Evolutionary conservation across 2,797 vertebrate species (phyloP).

Genomic region (Microctenopoma steveboyesi): DNA sequence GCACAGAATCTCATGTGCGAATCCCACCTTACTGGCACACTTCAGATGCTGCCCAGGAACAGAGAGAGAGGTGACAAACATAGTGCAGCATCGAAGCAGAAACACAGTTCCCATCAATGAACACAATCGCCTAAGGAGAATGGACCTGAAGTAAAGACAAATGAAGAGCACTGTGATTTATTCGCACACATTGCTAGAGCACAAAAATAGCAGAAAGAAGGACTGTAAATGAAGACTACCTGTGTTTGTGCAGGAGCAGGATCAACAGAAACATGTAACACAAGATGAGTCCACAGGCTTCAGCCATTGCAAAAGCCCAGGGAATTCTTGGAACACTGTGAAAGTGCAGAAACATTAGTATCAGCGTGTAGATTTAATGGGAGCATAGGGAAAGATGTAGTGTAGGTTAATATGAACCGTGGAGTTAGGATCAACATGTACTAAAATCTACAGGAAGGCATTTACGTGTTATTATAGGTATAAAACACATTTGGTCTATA

Average conservation of each 20-base stretch:
- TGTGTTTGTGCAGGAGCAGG: conserved; percentile 96
- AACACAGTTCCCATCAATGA: conserved; percentile 97
- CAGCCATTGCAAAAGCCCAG: conserved; percentile 97
- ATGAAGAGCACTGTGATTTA: neutral
- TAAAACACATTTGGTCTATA: conserved; percentile 54
- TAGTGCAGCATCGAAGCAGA: conserved; percentile 92
- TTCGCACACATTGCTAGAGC: neutral
- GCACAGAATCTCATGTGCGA: conserved; percentile 2
- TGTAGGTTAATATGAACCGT: neutral
- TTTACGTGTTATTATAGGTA: conserved; percentile 1
- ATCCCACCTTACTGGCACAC: conserved; percentile 89
- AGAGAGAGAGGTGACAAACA: conserved; percentile 96
- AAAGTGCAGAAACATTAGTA: conserved; percentile 44
- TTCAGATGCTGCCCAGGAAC: conserved; percentile 94
- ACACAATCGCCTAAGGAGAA: conserved; percentile 92
- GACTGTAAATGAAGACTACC: conserved; percentile 75
- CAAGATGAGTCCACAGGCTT: conserved; percentile 93
- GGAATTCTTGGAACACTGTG: conserved; percentile 94
- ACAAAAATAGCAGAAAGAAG: neutral
- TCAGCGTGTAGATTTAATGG: conserved; percentile 58
- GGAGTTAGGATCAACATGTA: conserved; percentile 19
- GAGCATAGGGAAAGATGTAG: conserved; percentile 14
- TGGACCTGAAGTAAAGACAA: conserved; percentile 84
- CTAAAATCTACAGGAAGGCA: neutral
- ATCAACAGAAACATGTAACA: conserved; percentile 94